Base-by-base conservation (phyloP, 2,113 vertebrate genomes). In the Paratilapia polleni region DNA sequence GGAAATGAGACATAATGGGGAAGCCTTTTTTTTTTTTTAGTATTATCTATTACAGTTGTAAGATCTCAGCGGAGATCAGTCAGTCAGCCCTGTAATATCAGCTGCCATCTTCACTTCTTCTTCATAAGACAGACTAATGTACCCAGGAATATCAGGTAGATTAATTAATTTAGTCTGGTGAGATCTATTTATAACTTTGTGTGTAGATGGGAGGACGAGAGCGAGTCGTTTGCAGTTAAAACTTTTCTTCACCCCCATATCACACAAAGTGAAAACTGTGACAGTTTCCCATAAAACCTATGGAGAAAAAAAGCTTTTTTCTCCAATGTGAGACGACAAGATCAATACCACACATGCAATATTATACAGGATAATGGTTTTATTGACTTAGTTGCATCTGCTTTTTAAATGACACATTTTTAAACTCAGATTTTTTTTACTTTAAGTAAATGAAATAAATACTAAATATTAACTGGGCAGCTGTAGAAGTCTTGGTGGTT, bases 1-100 rank as follows among this genome's bases (percentile, higher is more conserved):
- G 77, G 84, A 92, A 85, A 90, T 90, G 79, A 76, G 68, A 76
- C 76, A 34, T 92, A 85, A 92, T 88, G 88, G 88, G 87, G 78
- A 88, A 93, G 83, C 77, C 88, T 80, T 1, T 31, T 73, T 68
- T n/a, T n/a, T n/a, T 87, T 75, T 85, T 86, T 73, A 82, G 58
- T 70, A 80, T 86, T 77, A 87, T 74, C 74, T 80, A 78, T 88
- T 88, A 81, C 75, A 82, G 68, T 41, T 82, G 61, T 84, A 78
- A 81, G 78, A 88, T 90, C 86, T 93, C 87, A 49, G 60, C 26
- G 79, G 87, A 88, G 88, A 92, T 91, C 78, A 88, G 82, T 88
- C 86, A 58, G 62, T 82, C 63, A 59, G 81, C 68, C 59, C 73
- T 73, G 85, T 82, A 76, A 80, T 75, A 78, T 82, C 74, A 87